Evolutionary conservation across 2,888 invertebrate genomes (phyloP), one percentile per base, ranked within the genome.

Genomic region (Blastobasis lacticolella): DNA sequence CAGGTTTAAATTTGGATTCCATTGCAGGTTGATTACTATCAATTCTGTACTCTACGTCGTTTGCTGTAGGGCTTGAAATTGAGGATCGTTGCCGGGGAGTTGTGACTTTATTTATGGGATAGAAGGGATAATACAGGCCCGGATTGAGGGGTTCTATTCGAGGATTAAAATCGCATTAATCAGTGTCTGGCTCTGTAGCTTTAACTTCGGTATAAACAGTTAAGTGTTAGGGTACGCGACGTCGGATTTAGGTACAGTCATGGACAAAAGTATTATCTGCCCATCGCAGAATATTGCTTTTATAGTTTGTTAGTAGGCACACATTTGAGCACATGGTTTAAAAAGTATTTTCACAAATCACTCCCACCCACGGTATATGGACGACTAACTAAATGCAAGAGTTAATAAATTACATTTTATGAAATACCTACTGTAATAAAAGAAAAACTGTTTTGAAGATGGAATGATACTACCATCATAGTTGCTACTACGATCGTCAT

Each of bases 141-240:
- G 85, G 88, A 90, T 90, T 90, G 89, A 82, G 88, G 89, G 90
- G 90, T 89, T 90, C 90, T 90, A 89, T 87, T 81, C 81, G 80
- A 62, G 86, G 91, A 91, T 91, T 90, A 90, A 90, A 90, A 89
- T 90, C 90, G 88, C 91, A 91, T 91, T 91, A 91, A 91, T 91
- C 91, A 91, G 90, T 90, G 91, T 90, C 90, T 86, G 76, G 72
- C 73, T 70, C 78, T 78, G 73, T 75, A 78, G 84, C 78, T 82
- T 82, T 84, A 87, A 83, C 83, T 84, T 80, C 72, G 80, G 81
- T 81, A 88, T 88, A 88, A 88, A 87, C 87, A 86, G 88, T 87
- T 87, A 87, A 87, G 83, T 87, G 86, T 86, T 84, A 81, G 83
- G 83, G 81, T 83, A 81, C 75, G 69, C 75, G 77, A 78, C 62